These are phyloP conservation scores for Limonius californicus DNA, from an alignment of 1,140 invertebrate genomes.

Conservation along the genomic window DNA sequence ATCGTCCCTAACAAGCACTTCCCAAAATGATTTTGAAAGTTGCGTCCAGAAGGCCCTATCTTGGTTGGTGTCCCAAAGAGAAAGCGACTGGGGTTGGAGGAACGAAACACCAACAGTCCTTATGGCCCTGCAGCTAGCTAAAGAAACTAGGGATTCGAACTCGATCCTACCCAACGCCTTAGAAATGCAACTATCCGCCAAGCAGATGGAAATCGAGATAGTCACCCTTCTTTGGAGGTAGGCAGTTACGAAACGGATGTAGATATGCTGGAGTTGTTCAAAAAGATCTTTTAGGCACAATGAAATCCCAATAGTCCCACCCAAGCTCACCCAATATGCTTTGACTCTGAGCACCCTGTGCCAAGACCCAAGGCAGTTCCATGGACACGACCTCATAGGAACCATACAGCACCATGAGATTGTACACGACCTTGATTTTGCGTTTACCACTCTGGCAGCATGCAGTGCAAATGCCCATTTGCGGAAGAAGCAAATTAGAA, in stretches of 20 bases:
- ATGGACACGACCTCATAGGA: constrained; percentile 69
- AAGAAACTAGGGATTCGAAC: constrained; percentile 48
- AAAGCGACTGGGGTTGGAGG: constrained; percentile 68
- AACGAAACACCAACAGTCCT: constrained; percentile 72
- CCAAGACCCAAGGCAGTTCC: constrained; percentile 75
- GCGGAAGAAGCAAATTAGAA: constrained; percentile 69
- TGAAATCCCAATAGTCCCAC: constrained; percentile 67
- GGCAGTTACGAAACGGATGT: constrained; percentile 13
- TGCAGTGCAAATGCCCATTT: constrained; percentile 79
- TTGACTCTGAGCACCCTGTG: constrained; percentile 73
- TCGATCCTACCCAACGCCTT: constrained; percentile 52
- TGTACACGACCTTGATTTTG: constrained; percentile 64
- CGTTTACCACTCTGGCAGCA: constrained; percentile 61
- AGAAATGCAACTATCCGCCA: constrained; percentile 72
- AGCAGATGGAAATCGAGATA: constrained; percentile 80
- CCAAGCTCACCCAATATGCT: constrained; percentile 68
- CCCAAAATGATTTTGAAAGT: constrained; percentile 29
- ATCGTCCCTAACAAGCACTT: not conserved
- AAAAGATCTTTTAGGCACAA: constrained; percentile 53
- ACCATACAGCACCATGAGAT: constrained; percentile 55
- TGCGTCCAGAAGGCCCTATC: constrained; percentile 61
- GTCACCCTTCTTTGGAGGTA: constrained; percentile 74
- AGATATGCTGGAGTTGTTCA: not conserved
- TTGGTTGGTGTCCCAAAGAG: constrained; percentile 66
- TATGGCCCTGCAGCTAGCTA: constrained; percentile 54